Conservation (phyloP, 2,113 vertebrate genomes). For the Leucopsar rothschildi region DNA sequence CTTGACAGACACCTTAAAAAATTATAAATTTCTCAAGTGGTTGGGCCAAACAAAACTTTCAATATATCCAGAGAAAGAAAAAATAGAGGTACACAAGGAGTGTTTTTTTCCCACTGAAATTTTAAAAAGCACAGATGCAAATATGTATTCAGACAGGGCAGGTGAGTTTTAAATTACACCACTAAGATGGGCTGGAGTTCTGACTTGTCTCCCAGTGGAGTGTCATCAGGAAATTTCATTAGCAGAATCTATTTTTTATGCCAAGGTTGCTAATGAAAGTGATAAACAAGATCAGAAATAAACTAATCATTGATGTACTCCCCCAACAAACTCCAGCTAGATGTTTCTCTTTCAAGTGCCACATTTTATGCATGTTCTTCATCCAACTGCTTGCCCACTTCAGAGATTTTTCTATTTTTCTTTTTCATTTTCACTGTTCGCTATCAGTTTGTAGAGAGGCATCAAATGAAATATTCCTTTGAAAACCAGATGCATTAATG, state of each 20-base stretch:
- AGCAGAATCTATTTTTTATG: background rate
- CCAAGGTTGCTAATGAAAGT: background rate
- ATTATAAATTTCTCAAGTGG: background rate
- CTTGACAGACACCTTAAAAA: slow-evolving; percentile 7
- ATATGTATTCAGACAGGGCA: background rate
- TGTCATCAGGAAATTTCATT: slow-evolving; percentile 31
- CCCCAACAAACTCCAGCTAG: background rate
- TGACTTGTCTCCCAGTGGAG: background rate
- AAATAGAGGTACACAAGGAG: background rate
- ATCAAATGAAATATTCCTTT: background rate
- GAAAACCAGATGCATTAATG: background rate
- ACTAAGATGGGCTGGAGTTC: background rate
- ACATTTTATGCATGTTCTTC: background rate
- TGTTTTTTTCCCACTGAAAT: background rate
- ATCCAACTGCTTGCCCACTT: background rate
- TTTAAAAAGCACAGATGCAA: background rate
- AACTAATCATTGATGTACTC: background rate
- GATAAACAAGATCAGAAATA: slow-evolving; percentile 40
- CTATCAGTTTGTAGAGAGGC: background rate
- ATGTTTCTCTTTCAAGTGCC: background rate
- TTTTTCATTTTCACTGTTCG: background rate
- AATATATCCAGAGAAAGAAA: background rate
- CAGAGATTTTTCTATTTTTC: background rate
- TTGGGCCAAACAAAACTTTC: background rate
- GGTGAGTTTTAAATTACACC: background rate